Evolutionary conservation across 1,140 invertebrate genomes (phyloP), one percentile per base, ranked within the genome.

Genomic region (Nephila pilipes): DNA sequence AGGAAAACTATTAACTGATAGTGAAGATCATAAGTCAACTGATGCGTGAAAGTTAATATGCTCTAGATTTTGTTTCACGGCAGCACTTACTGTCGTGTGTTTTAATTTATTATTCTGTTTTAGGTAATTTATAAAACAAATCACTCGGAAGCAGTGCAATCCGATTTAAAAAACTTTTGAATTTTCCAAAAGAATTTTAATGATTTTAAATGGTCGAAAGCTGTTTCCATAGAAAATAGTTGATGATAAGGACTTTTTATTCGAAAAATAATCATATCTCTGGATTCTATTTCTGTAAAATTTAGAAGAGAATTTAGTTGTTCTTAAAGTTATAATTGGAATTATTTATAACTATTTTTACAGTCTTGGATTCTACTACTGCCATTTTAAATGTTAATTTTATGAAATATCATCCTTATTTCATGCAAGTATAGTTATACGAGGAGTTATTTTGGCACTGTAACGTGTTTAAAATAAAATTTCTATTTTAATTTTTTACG

Each of bases 191-290:
- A 60, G 18, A 60, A 60, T 60, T 60, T 60, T 60, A 60, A 60
- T 60, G 22, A 22, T 60, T n/a, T n/a, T 60, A 4, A 32, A 36
- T 32, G 32, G 29, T 14, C 18, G 69, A 75, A 75, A 32, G 18
- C 16, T 14, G 69, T 75, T 75, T 75, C 69, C 69, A 75, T 75
- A 75, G 69, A 36, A 75, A 75, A 32, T 32, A 75, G 12, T 32
- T 75, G 14, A 29, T 32, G 69, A 75, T 75, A 36, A 75, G 29
- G 36, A 36, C 36, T 1, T 36, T 75, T 75, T 0, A 14, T 14
- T 69, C 16, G 10, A 25, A 69, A 29, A 29, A 69, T 16, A 36
- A 18, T 75, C 18, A 36, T 75, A 16, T 65, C 63, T 2, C 4
- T 75, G 69, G 29, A 69, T 32, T 12, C 29, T 22, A 16, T 60